A percentile compares a stretch with the other conserved stretches of the same genome.
Evolutionary conservation across 1,140 invertebrate genomes (phyloP).

Genomic region (Listronotus oregonensis): DNA sequence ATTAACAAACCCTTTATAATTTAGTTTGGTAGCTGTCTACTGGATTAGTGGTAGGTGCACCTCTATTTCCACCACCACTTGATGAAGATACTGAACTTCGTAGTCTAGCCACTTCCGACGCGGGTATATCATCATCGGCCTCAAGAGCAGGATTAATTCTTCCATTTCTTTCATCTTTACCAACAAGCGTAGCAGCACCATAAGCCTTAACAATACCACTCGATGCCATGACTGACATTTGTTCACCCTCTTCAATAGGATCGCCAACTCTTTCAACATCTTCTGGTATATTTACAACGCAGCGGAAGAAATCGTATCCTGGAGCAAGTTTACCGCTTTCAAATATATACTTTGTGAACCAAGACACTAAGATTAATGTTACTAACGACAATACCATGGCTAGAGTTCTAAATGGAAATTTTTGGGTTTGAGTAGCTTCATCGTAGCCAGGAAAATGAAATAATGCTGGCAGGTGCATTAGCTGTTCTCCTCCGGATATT

Average conservation of each 20-base stretch:
- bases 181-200: constrained; percentile 72
- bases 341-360: constrained; percentile 80
- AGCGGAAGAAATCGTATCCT: constrained; percentile 89
- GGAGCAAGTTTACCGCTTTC: constrained; percentile 82
- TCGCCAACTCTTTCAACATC: constrained; percentile 80
- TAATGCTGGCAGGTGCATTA: constrained; percentile 79
- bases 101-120: constrained; percentile 60
- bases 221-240: constrained; percentile 66
- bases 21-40: constrained; percentile 63
- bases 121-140: constrained; percentile 81
- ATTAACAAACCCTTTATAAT: constrained; percentile 54
- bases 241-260: constrained; percentile 80
- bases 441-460: constrained; percentile 90
- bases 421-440: constrained; percentile 69
- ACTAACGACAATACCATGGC: constrained; percentile 83
- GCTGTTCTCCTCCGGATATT: constrained; percentile 84
- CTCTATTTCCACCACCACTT: constrained; percentile 58
- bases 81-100: constrained; percentile 55
- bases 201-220: constrained; percentile 69
- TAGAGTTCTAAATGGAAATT: constrained; percentile 90
- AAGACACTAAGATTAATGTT: constrained; percentile 78
- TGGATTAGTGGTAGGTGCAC: constrained; percentile 57
- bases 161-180: constrained; percentile 89
- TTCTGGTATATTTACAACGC: constrained; percentile 96
- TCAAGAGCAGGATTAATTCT: constrained; percentile 94